Evolutionary conservation across 2,888 invertebrate species (phyloP), one percentile per base, ranked within the genome.

Genomic region (Cryptus armator): DNA sequence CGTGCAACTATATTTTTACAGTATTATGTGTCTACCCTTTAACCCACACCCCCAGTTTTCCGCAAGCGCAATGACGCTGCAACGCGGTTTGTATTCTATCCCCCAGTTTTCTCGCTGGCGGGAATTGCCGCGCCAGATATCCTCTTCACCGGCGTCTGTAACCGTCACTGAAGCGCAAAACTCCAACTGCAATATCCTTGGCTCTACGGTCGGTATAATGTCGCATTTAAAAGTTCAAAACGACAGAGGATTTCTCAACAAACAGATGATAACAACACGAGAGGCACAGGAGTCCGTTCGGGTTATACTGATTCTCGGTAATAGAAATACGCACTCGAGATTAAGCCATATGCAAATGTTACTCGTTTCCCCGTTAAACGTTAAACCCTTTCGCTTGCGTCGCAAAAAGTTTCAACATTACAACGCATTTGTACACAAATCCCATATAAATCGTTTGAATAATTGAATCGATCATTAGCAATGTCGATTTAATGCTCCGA

Each of bases 1-100:
- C 53, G 59, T 53, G 16, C 79, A 86, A 84, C 84, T 74, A 78
- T 67, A 74, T 74, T 71, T 78, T 72, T 62, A 67, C 46, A 48
- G 59, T 44, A 46, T 37, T 37, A 37, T 37, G 37, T 37, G 37
- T 37, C 37, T 37, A 7, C 37, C 37, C 37, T 37, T 9, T 37
- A 37, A 37, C 37, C 37, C 37, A 37, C 37, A 37, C 37, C 9
- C 3, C 6, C 9, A 37, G 37, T 37, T 37, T 37, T 37, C 37
- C 37, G 37, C 56, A 37, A 3, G 3, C 16, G 12, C 43, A 70
- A 12, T 53, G 56, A 19, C 44, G 16, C 46, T 48, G 2, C 43
- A 19, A 16, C n/a, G 66, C 51, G 16, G 48, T 51, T 76, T 19
- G 37, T 44, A 14, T 43, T 64, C 19, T 37, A 14, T 66, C 4